These are phyloP conservation scores for Clepsis dumicolana DNA, from an alignment of 2,888 invertebrate genomes.

Conservation along the genomic window DNA sequence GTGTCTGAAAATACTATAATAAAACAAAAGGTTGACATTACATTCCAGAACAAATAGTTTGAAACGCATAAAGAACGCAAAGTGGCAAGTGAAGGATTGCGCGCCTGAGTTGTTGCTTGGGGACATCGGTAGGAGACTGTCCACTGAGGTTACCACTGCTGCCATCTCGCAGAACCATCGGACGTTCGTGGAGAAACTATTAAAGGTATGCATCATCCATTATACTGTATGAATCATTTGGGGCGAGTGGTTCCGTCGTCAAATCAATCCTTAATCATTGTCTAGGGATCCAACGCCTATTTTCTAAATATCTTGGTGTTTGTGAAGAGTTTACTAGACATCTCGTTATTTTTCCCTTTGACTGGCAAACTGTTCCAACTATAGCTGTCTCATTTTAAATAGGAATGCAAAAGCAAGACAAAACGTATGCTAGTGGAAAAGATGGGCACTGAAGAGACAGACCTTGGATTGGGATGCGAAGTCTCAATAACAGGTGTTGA, in stretches of 20 bases:
- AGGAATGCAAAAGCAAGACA: conserved; percentile 97
- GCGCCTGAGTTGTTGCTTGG: conserved; percentile 81
- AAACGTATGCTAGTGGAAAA: conserved; percentile 99
- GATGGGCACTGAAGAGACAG: conserved; percentile 98
- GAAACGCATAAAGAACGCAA: conserved; percentile 87
- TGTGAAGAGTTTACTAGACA: no score
- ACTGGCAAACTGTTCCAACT: not conserved
- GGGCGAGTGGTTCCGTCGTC: no score
- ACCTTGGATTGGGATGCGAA: conserved; percentile 95
- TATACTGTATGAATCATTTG: no score
- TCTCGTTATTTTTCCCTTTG: not conserved
- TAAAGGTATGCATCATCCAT: conserved; percentile 91
- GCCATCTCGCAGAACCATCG: conserved; percentile 98
- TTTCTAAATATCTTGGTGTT: no score
- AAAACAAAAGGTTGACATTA: conserved; percentile 42
- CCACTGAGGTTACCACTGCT: conserved; percentile 92
- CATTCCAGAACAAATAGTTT: conserved; percentile 85
- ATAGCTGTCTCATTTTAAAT: conserved; percentile 22
- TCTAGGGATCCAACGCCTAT: no score
- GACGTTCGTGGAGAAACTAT: conserved; percentile 98
- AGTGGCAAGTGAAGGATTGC: conserved; percentile 88
- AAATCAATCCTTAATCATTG: no score
- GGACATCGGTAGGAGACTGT: conserved; percentile 83
- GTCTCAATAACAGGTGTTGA: conserved; percentile 91
- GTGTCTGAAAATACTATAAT: not conserved